Evolutionary conservation across 2,113 vertebrate species (phyloP), one percentile per base, ranked within the genome.

Genomic region (Microtus ochrogaster): DNA sequence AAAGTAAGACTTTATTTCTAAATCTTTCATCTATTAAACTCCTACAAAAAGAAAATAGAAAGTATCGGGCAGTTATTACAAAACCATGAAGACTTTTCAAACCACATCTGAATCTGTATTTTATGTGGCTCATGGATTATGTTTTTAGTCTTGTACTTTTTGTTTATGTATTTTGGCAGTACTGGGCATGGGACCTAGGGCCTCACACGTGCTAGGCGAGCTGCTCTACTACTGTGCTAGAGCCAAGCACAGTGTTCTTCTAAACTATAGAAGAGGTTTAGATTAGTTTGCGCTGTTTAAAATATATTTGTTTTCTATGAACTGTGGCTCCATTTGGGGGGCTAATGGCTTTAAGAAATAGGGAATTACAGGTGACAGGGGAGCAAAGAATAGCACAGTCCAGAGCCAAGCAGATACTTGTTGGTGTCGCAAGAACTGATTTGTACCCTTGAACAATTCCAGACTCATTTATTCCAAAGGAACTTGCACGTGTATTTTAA

Each of bases 1-100:
- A 97, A 96, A 77, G 26, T 72, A 85, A 92, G 30, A 73, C 36
- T 90, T 17, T 73, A 66, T 90, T 87, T 61, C 19, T 74, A 93
- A 95, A 90, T 61, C 19, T 90, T 94, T 95, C 11, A 16, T 72
- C 65, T 86, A 4, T 65, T 83, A 94, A 49, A 82, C 47, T 89
- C 22, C 93, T 92, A 84, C n/a, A 47, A 78, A 94, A 77, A 94
- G 72, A 30, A 85, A 92, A 79, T 47, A 90, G 26, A 84, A 85
- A 36, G 36, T 77, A 85, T 90, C 65, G 22, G 91, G 11, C 41
- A 94, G 28, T 92, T 78, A 52, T 24, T 83, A 77, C 6, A 66
- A 70, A 94, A 83, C 73, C 90, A 33, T 36, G 5, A 93, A 85
- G 13, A 39, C 58, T 76, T 86, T 93, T 92, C 44, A 89, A 89